Percentiles rank a stretch among this genome's conserved stretches.
Conservation (phyloP, 2,888 invertebrate species). For the Ornithoptera alexandrae region DNA sequence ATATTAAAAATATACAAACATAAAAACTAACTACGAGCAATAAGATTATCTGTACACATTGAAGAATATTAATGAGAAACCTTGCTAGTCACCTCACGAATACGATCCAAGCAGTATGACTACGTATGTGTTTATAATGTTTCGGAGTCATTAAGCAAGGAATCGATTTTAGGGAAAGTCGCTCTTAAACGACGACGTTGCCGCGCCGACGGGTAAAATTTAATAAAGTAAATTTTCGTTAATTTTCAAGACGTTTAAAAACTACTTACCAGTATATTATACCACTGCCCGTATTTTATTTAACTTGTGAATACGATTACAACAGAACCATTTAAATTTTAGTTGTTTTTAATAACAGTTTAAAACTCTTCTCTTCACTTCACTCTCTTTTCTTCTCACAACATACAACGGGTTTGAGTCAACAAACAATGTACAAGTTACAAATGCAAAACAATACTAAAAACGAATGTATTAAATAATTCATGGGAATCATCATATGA, state of each 20-base stretch:
- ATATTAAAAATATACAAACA: slow-evolving; percentile 26
- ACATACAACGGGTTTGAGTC: too few relatives aligned
- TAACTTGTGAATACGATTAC: slow-evolving; percentile 18
- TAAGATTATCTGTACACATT: neutral
- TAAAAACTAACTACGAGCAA: neutral
- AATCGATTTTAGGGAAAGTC: slow-evolving; percentile 16
- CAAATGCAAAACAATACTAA: too few relatives aligned
- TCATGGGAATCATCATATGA: neutral
- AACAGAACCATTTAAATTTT: neutral
- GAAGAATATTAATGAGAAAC: neutral
- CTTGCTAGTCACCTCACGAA: neutral
- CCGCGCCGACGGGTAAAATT: slow-evolving; percentile 41
- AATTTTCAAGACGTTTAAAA: slow-evolving; percentile 30
- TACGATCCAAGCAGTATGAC: neutral
- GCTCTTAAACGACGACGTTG: slow-evolving; percentile 30
- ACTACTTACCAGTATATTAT: slow-evolving; percentile 23
- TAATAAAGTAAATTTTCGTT: slow-evolving; percentile 27
- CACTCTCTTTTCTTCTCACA: too few relatives aligned
- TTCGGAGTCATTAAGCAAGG: slow-evolving; percentile 14
- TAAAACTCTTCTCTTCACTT: too few relatives aligned
- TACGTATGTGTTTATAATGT: neutral
- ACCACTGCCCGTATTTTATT: slow-evolving; percentile 15
- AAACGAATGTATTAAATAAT: too few relatives aligned
- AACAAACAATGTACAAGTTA: too few relatives aligned
- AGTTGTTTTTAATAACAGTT: neutral